Evolutionary conservation across 2,113 vertebrate genomes (phyloP).

Genomic region (Meriones unguiculatus): DNA sequence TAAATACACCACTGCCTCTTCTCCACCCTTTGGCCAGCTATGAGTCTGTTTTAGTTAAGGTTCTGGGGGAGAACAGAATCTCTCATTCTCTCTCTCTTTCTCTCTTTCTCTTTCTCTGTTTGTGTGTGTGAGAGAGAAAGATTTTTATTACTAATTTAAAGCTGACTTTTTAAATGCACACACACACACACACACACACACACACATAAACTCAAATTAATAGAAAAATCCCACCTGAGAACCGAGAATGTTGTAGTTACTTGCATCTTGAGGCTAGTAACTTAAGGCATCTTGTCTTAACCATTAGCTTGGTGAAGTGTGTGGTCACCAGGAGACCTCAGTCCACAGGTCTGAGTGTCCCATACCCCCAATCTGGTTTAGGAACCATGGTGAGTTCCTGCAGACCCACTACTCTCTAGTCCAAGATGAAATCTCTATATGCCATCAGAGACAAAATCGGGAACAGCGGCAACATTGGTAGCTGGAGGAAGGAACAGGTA

Average conservation of each 20-base stretch:
- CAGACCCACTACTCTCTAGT: background rate
- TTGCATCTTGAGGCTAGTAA: no score
- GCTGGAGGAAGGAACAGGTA: background rate
- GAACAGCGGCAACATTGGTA: no score
- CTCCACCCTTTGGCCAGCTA: background rate
- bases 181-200: background rate
- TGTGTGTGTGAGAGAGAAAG: background rate
- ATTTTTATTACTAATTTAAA: background rate
- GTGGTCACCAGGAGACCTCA: no score
- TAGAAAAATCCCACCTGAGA: background rate
- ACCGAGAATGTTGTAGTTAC: background rate
- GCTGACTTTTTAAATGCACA: background rate
- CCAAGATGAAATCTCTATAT: no score
- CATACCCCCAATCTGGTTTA: no score
- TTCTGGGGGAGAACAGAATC: background rate
- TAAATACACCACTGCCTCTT: background rate
- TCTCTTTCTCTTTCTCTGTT: no score
- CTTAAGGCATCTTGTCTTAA: background rate
- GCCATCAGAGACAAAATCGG: background rate
- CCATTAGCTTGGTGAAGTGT: background rate
- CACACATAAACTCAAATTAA: background rate
- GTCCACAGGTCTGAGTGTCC: no score
- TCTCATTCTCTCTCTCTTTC: no score
- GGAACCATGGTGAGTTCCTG: background rate
- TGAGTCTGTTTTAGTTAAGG: background rate